A percentile compares a stretch with the other conserved stretches of the same genome.
Conservation (phyloP, 2,888 invertebrate genomes). For the Ganaspis brasiliensis region DNA sequence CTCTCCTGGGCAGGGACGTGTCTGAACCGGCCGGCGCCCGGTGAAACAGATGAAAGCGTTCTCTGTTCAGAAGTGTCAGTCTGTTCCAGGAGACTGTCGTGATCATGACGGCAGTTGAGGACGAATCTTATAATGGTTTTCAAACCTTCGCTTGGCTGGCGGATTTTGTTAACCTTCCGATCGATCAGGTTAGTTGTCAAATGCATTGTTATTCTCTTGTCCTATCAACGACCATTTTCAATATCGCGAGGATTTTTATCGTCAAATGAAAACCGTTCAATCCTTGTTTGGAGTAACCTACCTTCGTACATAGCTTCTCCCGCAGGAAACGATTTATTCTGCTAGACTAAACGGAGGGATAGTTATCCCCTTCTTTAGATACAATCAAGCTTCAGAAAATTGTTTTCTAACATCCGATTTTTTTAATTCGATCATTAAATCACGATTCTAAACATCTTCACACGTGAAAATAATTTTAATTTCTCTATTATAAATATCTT, state of each 20-base stretch:
- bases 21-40: constrained; percentile 37
- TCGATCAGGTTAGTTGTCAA: constrained; percentile 88
- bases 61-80: constrained; percentile 29
- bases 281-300: constrained; percentile 6
- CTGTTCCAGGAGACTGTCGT: constrained; percentile 42
- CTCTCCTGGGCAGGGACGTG: background rate
- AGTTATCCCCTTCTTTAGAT: background rate
- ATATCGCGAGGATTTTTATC: background rate
- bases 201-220: background rate
- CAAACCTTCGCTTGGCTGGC: constrained; percentile 87
- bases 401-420: too few relatives aligned
- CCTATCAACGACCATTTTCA: background rate
- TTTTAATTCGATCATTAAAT: too few relatives aligned
- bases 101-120: constrained; percentile 65
- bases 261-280: constrained; percentile 10
- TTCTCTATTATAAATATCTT: too few relatives aligned
- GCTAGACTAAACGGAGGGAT: constrained; percentile 7
- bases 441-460: too few relatives aligned
- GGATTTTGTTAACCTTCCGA: constrained; percentile 86
- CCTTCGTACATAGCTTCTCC: background rate
- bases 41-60: constrained; percentile 26
- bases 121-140: constrained; percentile 85
- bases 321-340: constrained; percentile 20
- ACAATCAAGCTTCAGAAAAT: background rate
- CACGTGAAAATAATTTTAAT: too few relatives aligned